A percentile compares a stretch with the other conserved stretches of the same genome.
These are phyloP conservation scores for Dasysyrphus albostriatus DNA, from an alignment of 2,888 invertebrate species.

Conservation along the genomic window DNA sequence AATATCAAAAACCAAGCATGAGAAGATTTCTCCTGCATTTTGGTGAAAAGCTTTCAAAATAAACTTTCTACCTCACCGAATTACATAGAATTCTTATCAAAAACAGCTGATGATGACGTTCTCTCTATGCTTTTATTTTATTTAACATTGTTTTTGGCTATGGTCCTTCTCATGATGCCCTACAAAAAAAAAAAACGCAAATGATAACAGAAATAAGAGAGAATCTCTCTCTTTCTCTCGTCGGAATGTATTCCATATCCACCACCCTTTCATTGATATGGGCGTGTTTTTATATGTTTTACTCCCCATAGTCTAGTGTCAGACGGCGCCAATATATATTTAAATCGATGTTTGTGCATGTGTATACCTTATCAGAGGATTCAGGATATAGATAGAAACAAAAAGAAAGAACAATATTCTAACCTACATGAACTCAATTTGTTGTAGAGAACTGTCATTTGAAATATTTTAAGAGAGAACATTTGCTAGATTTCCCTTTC, in stretches of 20 bases:
- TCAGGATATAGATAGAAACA: slow-evolving; percentile 4
- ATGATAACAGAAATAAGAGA: slow-evolving; percentile 52
- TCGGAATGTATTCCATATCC: not conserved
- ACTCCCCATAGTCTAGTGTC: slow-evolving; percentile 41
- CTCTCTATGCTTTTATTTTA: slow-evolving; percentile 31
- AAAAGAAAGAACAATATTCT: not conserved
- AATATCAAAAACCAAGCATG: not conserved
- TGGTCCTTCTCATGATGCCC: not conserved
- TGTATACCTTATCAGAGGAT: slow-evolving; percentile 29
- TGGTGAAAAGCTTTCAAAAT: slow-evolving; percentile 49
- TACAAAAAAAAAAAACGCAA: slow-evolving; percentile 2
- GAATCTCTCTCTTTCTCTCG: not conserved
- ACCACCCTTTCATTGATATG: slow-evolving; percentile 30
- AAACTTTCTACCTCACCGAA: slow-evolving; percentile 20
- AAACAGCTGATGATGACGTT: slow-evolving; percentile 59
- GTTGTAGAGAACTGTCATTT: slow-evolving; percentile 39
- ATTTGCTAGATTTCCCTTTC: not conserved
- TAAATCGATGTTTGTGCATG: slow-evolving; percentile 17
- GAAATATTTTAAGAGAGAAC: slow-evolving; percentile 1
- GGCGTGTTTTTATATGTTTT: slow-evolving; percentile 57
- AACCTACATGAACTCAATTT: not conserved
- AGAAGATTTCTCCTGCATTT: not conserved
- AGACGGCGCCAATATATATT: slow-evolving; percentile 55
- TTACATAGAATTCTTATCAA: slow-evolving; percentile 51
- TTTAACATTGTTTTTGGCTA: not conserved